These are phyloP conservation scores for Aplysia californica DNA, from an alignment of 1,140 invertebrate species.

Conservation along the genomic window DNA sequence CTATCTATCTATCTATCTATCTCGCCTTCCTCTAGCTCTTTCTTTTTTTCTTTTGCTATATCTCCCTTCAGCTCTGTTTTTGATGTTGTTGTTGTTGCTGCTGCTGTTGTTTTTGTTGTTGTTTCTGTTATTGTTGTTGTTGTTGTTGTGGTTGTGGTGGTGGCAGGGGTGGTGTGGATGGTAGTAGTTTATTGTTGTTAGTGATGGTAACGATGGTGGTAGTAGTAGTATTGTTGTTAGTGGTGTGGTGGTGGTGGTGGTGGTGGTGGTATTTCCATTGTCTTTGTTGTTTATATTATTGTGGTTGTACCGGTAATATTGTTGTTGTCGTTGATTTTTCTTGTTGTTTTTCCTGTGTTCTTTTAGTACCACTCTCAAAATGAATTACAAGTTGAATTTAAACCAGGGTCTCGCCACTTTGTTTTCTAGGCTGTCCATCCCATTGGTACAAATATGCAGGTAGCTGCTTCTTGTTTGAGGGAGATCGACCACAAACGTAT, in stretches of 20 bases:
- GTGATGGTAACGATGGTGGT: too few relatives aligned
- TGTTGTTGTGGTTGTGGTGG: neutral
- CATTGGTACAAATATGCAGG: conserved; percentile 9
- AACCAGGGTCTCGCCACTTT: neutral
- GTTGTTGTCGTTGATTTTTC: neutral
- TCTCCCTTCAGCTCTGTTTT: too few relatives aligned
- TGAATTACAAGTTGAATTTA: neutral
- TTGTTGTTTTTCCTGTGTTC: neutral
- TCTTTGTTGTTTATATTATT: too few relatives aligned
- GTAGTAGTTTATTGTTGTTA: too few relatives aligned
- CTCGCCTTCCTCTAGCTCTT: too few relatives aligned
- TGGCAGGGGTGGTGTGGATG: neutral
- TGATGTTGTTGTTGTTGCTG: too few relatives aligned
- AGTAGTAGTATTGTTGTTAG: neutral
- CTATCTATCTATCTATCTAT: too few relatives aligned
- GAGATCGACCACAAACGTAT: conserved; percentile 14
- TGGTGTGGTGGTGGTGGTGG: too few relatives aligned
- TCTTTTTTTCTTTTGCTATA: neutral
- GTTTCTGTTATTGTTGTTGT: neutral
- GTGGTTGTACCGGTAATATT: too few relatives aligned
- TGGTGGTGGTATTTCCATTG: too few relatives aligned
- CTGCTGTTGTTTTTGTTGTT: too few relatives aligned
- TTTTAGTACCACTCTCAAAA: neutral
- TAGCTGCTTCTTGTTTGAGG: conserved; percentile 24
- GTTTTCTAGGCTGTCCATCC: conserved; percentile 26